Evolutionary conservation across 2,797 vertebrate genomes (phyloP).

Genomic region (Enteromius afrohamiltoni): DNA sequence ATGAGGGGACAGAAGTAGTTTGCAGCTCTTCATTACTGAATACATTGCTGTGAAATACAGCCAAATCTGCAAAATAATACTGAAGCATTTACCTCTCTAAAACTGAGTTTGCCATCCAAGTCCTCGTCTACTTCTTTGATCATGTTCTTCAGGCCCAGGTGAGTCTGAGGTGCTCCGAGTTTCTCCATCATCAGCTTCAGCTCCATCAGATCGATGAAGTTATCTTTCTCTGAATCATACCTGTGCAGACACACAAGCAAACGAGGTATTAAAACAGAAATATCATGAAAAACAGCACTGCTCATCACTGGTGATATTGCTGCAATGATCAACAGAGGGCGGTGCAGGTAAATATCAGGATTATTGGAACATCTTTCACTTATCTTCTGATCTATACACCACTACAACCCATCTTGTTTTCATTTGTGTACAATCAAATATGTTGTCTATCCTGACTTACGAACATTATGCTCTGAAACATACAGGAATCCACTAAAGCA

Average conservation of each 20-base stretch:
- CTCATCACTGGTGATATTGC: neutral
- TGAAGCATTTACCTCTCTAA: constrained; percentile 84
- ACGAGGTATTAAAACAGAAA: neutral
- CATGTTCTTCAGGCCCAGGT: constrained; percentile 95
- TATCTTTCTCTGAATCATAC: constrained; percentile 86
- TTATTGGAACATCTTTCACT: neutral
- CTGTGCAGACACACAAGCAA: constrained; percentile 69
- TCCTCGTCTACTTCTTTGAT: constrained; percentile 97
- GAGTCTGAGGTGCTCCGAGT: constrained; percentile 90
- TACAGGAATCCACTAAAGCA: neutral
- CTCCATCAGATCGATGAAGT: constrained; percentile 95
- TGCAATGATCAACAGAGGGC: constrained; percentile 33
- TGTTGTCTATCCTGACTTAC: neutral
- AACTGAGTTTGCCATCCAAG: constrained; percentile 91
- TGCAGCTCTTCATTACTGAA: neutral
- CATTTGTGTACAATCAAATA: neutral
- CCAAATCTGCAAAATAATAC: neutral
- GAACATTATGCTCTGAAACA: neutral
- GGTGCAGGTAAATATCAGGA: neutral
- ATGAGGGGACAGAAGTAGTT: neutral
- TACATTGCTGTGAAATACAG: neutral
- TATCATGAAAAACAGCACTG: neutral
- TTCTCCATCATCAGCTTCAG: constrained; percentile 98
- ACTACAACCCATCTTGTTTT: neutral
- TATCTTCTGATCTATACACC: neutral